Base-by-base conservation (phyloP, 1,140 invertebrate species). In the Tetranychus urticae region DNA sequence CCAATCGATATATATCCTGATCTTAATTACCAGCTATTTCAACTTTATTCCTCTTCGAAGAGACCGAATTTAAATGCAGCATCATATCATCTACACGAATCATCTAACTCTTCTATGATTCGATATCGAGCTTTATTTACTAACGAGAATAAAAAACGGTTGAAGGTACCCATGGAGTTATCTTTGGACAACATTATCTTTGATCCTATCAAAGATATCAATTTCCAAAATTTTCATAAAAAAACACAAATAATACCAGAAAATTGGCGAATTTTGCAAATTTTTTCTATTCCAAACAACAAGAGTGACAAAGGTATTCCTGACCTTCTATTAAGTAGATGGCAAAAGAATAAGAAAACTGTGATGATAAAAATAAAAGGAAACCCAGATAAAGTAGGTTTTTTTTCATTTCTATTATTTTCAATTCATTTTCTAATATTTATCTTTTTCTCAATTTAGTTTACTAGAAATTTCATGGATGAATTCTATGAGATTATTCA, bases 401-500 rank as follows among this genome's bases (percentile, higher is more conserved):
- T 3, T 56, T n/a, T 60, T 50, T 14, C 3, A 52, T 4, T 2
- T 34, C 45, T 23, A 23, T 56, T 59, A n/a, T 12, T 23, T 47
- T n/a, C 2, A 2, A 58, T 50, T 52, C 37, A 4, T n/a, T 55
- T 7, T 4, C 52, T 31, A 39, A 59, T 58, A 33, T 59, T 60
- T 39, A 47, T 58, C 54, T 59, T 57, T 59, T 34, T 46, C 42
- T 46, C 57, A 31, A 62, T 58, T 47, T 37, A 65, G 62, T 62
- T 65, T 34, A 56, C 36, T 23, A 57, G 47, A 42, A 57, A 45
- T 52, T 61, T 67, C 31, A 59, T 64, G 34, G 13, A 54, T n/a
- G 62, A 65, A 23, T 66, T 67, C 42, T 8, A 60, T 10, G 59
- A 63, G 58, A 63, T 67, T 10, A 61, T 67, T 56, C 23, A 56